Evolutionary conservation across 1,140 invertebrate species (phyloP), one percentile per base, ranked within the genome.

Genomic region (Plectrocnemia conspersa): DNA sequence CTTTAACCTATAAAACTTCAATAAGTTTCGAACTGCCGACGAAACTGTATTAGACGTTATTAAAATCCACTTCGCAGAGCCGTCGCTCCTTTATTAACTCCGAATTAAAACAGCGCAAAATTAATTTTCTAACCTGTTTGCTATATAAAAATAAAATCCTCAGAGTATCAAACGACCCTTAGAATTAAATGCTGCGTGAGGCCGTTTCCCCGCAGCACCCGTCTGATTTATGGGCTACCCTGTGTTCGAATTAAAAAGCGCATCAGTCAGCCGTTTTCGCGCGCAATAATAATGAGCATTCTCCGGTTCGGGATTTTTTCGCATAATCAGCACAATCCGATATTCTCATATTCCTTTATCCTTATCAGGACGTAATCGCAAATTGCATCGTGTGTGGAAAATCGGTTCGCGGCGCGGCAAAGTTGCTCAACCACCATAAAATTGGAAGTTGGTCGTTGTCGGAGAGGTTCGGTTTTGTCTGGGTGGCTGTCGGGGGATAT

Each of bases 381-480:
- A 58, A 61, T 61, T 61, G 59, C 59, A 61, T 58, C 59, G 55
- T 55, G 55, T 55, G 59, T 58, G 55, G 54, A 61, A 58, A 61
- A 61, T 54, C 59, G 55, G 49, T 38, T 54, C 36, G 52, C 52
- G 64, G 65, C 67, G 67, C 66, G 68, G 68, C 68, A 71, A 68
- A 74, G 68, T 74, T 73, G 71, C 67, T 69, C 72, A 73, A 69
- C 71, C 70, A 74, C 69, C 73, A 74, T 75, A 74, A 75, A 75
- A 75, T 75, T 74, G 73, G 71, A 71, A 75, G 74, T 74, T 71
- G 70, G 69, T 66, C 66, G 65, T 63, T 66, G 64, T n/a, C 35
- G 40, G 38, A 42, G 29, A 45, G 29, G 50, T 46, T 23, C 15
- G 24, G 24, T 29, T 29, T 7, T 29, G 27, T 29, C n/a, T 29